Conservation (phyloP, 2,797 vertebrate species). For the Chrysolophus pictus region DNA sequence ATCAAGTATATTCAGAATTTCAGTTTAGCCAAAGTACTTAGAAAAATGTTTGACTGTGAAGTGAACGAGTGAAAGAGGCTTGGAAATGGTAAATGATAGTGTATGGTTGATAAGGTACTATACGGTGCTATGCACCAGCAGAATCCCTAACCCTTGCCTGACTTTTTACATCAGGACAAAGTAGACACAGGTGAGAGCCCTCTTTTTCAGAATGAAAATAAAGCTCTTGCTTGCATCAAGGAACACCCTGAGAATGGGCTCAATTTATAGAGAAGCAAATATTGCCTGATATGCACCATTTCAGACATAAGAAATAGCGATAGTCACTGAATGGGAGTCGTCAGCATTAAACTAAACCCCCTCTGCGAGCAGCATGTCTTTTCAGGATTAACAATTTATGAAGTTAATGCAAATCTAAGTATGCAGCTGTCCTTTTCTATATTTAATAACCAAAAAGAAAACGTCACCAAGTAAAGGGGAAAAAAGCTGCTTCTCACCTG, state of each 20-base stretch:
- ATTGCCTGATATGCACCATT: not conserved
- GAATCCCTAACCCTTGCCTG: not conserved
- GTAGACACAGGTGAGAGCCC: not conserved
- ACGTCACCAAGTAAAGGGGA: slow-evolving; percentile 5
- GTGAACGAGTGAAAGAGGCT: not conserved
- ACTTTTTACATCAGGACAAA: not conserved
- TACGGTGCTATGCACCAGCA: not conserved
- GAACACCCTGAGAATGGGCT: not conserved
- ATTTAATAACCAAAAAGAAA: slow-evolving; percentile 62
- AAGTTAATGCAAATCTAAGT: slow-evolving; percentile 55
- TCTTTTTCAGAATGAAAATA: not conserved
- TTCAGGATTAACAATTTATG: slow-evolving; percentile 61
- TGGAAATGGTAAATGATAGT: not conserved
- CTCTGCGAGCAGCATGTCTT: slow-evolving; percentile 34
- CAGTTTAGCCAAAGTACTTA: not conserved
- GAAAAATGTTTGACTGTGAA: not conserved
- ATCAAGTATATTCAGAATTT: not conserved
- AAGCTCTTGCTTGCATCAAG: not conserved
- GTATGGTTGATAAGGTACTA: not conserved
- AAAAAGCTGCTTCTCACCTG: slow-evolving; percentile 24
- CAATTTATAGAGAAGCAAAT: not conserved
- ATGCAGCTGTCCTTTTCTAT: slow-evolving; percentile 63
- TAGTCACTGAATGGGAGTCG: not conserved
- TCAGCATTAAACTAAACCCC: not conserved
- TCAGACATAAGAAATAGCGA: not conserved